phyloP scores from a whole-genome alignment of 2,797 vertebrate genomes.

The Phataginus tricuspis region DNA sequence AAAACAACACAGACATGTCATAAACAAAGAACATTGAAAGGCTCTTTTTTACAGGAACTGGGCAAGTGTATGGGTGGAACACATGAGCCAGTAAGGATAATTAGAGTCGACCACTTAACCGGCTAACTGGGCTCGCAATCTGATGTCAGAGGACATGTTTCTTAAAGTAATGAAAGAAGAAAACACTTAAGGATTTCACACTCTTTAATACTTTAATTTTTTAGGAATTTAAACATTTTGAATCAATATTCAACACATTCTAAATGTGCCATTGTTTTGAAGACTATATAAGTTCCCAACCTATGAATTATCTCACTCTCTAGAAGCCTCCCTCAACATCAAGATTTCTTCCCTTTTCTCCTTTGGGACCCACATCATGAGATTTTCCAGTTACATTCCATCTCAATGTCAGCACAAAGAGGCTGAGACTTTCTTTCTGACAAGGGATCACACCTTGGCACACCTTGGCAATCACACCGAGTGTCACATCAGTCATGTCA shows the following conservation, averaged over 20 bases:
- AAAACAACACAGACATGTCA: neutral
- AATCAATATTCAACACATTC: neutral
- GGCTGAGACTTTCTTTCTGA: neutral
- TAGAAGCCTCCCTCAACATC: neutral
- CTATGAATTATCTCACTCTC: neutral
- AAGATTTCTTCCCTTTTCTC: neutral
- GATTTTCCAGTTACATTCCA: neutral
- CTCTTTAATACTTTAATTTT: conserved; percentile 18
- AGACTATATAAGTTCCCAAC: neutral
- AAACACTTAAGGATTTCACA: neutral
- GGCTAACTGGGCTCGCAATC: neutral
- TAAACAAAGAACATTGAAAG: neutral
- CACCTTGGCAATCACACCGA: too few relatives aligned
- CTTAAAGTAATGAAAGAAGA: neutral
- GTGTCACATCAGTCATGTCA: neutral
- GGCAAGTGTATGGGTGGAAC: neutral
- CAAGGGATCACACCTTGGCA: neutral
- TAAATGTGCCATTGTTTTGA: conserved; percentile 3
- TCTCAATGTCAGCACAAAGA: neutral
- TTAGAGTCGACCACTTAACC: neutral
- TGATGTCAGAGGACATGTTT: neutral
- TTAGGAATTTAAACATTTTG: conserved; percentile 5
- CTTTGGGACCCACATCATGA: neutral
- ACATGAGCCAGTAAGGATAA: neutral
- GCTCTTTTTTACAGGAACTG: neutral